Base-by-base conservation (phyloP, 2,797 vertebrate species). In the Ctenochaetus hawaiiensis region DNA sequence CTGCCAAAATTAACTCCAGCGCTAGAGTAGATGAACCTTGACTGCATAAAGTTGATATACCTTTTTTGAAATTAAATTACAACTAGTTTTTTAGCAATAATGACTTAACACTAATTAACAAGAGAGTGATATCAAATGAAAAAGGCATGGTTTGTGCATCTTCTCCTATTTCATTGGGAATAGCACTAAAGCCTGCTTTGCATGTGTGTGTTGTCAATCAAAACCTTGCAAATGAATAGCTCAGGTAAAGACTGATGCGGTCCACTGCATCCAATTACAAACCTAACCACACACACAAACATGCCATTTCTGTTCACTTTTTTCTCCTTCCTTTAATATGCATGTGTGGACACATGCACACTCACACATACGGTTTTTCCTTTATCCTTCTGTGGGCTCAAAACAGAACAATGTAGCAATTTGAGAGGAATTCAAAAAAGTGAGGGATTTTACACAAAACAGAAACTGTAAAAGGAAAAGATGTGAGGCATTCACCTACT, bases 241-340 rank as follows among this genome's bases (percentile, higher is more conserved):
- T 86, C 89, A 92, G 91, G 92, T 93, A 90, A 90, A 84, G 90
- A 87, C 79, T 77, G 87, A 87, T 75, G 87, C 67, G 81, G 74
- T 91, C 90, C 89, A 91, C 82, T 89, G 92, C 87, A 84, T 93
- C 91, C 90, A 93, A 93, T 93, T 92, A 93, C 87, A 86, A 90
- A 91, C 75, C 77, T 75, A 91, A 90, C 78, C 82, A 75, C 80
- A 79, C 85, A 86, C 83, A 85, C 82, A 87, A 71, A 90, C 84
- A 84, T 63, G 62, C 66, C 5, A 2, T 59, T 83, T 83, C 77
- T 74, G 73, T 78, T 84, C 73, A 48, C 23, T 69, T 65, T 72
- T 64, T 44, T 16, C 34, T 26, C 8, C 11, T 26, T 67, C 45
- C 65, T 70, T 75, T 58, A 67, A 43, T 14, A 65, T 52, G 52